phyloP scores from a whole-genome alignment of 53 echinoderm and acorn worm species.

The Patiria pectinifera region DNA sequence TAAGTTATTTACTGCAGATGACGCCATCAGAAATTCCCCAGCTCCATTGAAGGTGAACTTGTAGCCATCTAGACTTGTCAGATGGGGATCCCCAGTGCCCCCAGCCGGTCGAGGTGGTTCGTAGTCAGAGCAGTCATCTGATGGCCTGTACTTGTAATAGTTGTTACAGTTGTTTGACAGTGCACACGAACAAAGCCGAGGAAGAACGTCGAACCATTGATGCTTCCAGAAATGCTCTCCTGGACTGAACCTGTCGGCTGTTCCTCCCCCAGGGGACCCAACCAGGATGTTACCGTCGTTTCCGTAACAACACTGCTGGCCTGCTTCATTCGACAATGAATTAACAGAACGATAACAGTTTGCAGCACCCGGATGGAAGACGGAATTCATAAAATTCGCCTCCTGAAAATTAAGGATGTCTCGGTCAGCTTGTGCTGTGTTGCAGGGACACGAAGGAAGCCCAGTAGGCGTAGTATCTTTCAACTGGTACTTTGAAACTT shows the following conservation, averaged over 20 bases:
- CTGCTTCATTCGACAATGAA: constrained; percentile 28
- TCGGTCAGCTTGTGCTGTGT: constrained; percentile 40
- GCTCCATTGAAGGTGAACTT: constrained; percentile 74
- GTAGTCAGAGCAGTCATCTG: constrained; percentile 71
- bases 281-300: constrained; percentile 63
- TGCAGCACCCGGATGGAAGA: constrained; percentile 50
- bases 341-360: constrained; percentile 59
- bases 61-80: constrained; percentile 65
- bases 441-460: constrained; percentile 66
- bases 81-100: constrained; percentile 74
- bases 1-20: constrained; percentile 40
- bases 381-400: constrained; percentile 15
- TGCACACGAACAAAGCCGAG: constrained; percentile 64
- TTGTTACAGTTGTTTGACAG: constrained; percentile 40
- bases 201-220: constrained; percentile 73
- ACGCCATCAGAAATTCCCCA: constrained; percentile 67
- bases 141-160: constrained; percentile 64
- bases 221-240: constrained; percentile 51
- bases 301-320: constrained; percentile 75
- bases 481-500: constrained; percentile 2
- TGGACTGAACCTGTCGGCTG: constrained; percentile 60
- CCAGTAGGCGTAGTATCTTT: not conserved
- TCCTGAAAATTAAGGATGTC: constrained; percentile 47
- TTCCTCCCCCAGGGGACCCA: constrained; percentile 70
- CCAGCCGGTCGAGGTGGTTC: constrained; percentile 57